phyloP scores from a whole-genome alignment of 2,888 invertebrate species.

The Eupithecia subumbrata region DNA sequence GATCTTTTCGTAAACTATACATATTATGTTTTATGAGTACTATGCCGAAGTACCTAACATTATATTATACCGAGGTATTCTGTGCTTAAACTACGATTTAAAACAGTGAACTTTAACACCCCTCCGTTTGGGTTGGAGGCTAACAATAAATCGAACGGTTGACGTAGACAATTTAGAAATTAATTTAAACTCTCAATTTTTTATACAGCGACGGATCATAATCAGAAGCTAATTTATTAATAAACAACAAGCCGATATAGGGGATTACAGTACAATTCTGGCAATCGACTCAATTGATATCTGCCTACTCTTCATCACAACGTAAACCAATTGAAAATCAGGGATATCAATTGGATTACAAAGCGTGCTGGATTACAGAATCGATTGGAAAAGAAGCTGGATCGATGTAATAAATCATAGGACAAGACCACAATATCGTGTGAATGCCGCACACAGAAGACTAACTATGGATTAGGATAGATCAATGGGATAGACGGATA shows the following conservation, averaged over 20 bases:
- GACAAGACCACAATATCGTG: neutral
- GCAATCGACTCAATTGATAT: slow-evolving; percentile 32
- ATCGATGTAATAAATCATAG: slow-evolving; percentile 22
- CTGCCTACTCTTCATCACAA: slow-evolving; percentile 16
- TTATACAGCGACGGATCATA: neutral
- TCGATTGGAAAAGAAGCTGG: slow-evolving; percentile 24
- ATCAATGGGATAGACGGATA: neutral
- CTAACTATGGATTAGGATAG: neutral
- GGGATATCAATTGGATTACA: slow-evolving; percentile 27
- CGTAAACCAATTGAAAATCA: slow-evolving; percentile 20
- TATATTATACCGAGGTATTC: no score
- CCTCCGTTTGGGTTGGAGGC: neutral
- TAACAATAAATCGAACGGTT: neutral
- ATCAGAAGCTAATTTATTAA: slow-evolving; percentile 6
- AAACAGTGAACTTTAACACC: neutral
- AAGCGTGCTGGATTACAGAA: slow-evolving; percentile 23
- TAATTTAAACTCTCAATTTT: neutral
- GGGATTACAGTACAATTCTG: slow-evolving; percentile 29
- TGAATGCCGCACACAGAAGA: neutral
- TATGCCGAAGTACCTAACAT: no score
- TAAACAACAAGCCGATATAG: slow-evolving; percentile 22
- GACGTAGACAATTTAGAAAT: neutral
- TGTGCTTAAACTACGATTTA: neutral
- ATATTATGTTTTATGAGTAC: no score
- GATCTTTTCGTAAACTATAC: neutral